A percentile compares a stretch with the other conserved stretches of the same genome.
Conservation (phyloP, 2,888 invertebrate genomes). For the Muschampia plurimacula region DNA sequence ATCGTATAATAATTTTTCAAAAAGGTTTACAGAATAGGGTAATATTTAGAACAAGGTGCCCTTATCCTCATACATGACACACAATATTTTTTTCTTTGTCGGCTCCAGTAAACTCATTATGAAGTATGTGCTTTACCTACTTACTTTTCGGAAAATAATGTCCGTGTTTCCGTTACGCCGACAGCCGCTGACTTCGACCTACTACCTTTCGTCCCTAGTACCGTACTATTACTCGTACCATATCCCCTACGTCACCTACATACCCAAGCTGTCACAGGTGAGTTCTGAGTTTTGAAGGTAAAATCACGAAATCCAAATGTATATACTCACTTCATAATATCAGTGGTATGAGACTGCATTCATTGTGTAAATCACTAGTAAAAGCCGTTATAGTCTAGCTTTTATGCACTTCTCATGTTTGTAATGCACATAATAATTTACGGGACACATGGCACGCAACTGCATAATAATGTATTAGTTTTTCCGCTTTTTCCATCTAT, state of each 20-base stretch:
- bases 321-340: slow-evolving; percentile 29
- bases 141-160: slow-evolving; percentile 21
- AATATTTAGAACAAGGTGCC: too few species aligned
- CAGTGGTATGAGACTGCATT: slow-evolving; percentile 26
- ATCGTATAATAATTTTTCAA: too few species aligned
- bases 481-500: neutral
- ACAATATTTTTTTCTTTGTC: too few species aligned
- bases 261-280: slow-evolving; percentile 78
- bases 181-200: slow-evolving; percentile 77
- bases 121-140: neutral
- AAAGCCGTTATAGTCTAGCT: neutral
- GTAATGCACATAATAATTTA: neutral
- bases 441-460: neutral
- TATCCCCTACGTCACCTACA: slow-evolving; percentile 74
- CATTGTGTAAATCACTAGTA: slow-evolving; percentile 8
- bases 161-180: slow-evolving; percentile 51
- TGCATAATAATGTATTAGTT: neutral
- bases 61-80: too few species aligned
- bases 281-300: slow-evolving; percentile 52
- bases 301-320: slow-evolving; percentile 23
- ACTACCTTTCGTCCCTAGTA: slow-evolving; percentile 74
- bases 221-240: slow-evolving; percentile 72
- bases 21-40: too few species aligned
- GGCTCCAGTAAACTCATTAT: neutral
- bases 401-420: slow-evolving; percentile 17